Conservation (phyloP, 2,888 invertebrate species). For the Eristalis pertinax region DNA sequence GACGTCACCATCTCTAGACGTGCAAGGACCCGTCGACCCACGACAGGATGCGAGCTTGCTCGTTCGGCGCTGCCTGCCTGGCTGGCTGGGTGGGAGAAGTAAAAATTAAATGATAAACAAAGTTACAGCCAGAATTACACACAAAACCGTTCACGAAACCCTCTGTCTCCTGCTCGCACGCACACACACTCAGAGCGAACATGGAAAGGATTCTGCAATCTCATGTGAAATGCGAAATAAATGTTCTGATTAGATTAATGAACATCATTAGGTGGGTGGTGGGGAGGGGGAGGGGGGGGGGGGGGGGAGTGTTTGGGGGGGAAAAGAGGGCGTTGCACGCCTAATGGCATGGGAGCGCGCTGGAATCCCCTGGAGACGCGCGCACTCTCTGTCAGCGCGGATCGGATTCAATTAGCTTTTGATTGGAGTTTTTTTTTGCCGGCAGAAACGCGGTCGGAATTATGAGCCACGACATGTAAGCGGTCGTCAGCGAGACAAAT, state of each 20-base stretch:
- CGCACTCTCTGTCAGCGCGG: neutral
- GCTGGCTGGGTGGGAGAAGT: neutral
- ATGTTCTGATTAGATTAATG: constrained; percentile 63
- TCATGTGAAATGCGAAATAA: constrained; percentile 61
- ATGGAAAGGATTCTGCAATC: constrained; percentile 47
- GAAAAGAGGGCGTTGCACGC: too few relatives aligned
- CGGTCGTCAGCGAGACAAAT: neutral
- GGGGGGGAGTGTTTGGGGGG: too few relatives aligned
- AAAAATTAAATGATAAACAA: constrained; percentile 59
- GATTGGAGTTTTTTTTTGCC: constrained; percentile 52
- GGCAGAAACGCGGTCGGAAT: too few relatives aligned
- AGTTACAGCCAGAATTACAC: constrained; percentile 34
- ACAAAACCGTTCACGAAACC: constrained; percentile 7
- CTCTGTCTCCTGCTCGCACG: neutral
- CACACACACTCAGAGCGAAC: neutral
- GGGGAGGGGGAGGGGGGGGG: neutral
- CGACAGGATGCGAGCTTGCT: neutral
- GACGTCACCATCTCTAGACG: constrained; percentile 22
- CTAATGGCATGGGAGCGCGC: neutral
- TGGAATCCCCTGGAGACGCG: neutral
- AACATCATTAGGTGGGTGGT: constrained; percentile 42
- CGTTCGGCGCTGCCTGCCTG: neutral
- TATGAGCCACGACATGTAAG: too few relatives aligned
- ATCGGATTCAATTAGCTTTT: constrained; percentile 58
- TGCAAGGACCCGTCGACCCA: neutral